Conservation (phyloP, 37 sponge, comb jelly and placozoan genomes). For the Lycopodina hypogea region DNA sequence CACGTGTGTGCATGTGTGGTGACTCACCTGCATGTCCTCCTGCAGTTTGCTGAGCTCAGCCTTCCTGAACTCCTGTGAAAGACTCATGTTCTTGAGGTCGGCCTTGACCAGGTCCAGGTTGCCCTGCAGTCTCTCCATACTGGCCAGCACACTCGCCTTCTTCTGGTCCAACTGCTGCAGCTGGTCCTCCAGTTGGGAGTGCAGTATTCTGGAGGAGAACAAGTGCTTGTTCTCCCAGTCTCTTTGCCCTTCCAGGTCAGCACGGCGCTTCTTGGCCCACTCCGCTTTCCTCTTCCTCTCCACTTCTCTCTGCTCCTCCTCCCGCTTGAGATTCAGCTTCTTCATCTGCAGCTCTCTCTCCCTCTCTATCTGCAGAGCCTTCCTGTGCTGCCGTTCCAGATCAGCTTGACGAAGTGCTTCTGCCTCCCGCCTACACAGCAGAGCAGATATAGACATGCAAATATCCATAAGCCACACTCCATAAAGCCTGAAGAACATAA, state of each 20-base stretch:
- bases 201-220: conserved; percentile 12
- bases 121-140: conserved; percentile 24
- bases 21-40: conserved; percentile 34
- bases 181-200: conserved; percentile 36
- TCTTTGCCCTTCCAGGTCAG: conserved; percentile 50
- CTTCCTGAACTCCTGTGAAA: conserved; percentile 41
- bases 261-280: conserved; percentile 40
- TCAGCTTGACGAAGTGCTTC: conserved; percentile 43
- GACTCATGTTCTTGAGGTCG: conserved; percentile 16
- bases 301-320: conserved; percentile 55
- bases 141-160: not conserved
- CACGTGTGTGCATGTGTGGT: no score
- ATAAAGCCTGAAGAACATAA: no score
- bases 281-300: conserved; percentile 67
- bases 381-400: conserved; percentile 57
- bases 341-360: conserved; percentile 54
- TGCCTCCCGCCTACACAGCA: conserved; percentile 41
- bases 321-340: conserved; percentile 42
- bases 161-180: conserved; percentile 39
- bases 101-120: not conserved
- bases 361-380: conserved; percentile 59
- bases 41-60: conserved; percentile 39
- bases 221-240: conserved; percentile 51
- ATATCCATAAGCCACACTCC: not conserved
- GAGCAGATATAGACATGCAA: not conserved